Base-by-base conservation (phyloP, 2,113 vertebrate species). In the Agapornis roseicollis region DNA sequence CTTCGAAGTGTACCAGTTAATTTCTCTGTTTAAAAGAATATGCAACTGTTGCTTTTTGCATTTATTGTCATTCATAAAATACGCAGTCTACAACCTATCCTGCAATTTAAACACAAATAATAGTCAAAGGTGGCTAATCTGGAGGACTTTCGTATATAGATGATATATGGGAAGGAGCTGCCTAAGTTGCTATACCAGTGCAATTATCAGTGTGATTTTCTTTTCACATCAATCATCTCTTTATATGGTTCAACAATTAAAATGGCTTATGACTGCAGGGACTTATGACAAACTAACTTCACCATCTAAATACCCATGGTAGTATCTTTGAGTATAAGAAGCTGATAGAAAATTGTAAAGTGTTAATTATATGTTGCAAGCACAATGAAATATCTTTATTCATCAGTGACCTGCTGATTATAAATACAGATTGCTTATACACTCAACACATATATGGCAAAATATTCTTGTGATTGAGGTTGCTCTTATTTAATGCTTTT, bases 91-190 rank as follows among this genome's bases (percentile, higher is more conserved):
- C 81, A 89, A 95, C 86, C 90, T 81, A 95, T 41, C 85, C 85
- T 42, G 73, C 88, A 96, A 97, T 98, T 98, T 97, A 97, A 97
- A 98, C 97, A 97, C 96, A 97, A 98, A 98, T 97, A 96, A 95
- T 97, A 96, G 96, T 97, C 97, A 97, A 97, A 97, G 90, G 98
- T 95, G 93, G 87, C 89, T 97, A 96, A 98, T 97, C 97, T 96
- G 60, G 33, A 94, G 85, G 95, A 96, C 71, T 96, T 97, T 94
- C 89, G 37, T 90, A 53, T 80, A 80, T 44, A n/a, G 72, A 88
- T 96, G 93, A 97, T 97, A 58, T 94, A 97, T 94, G 85, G 87
- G 88, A 97, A 73, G 33, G 79, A 71, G 78, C 89, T 96, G 88
- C 92, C 91, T 74, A 91, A 94, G 82, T 82, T 94, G 86, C 81